Evolutionary conservation across 2,113 vertebrate genomes (phyloP).

Genomic region (Pachyramphus minor): DNA sequence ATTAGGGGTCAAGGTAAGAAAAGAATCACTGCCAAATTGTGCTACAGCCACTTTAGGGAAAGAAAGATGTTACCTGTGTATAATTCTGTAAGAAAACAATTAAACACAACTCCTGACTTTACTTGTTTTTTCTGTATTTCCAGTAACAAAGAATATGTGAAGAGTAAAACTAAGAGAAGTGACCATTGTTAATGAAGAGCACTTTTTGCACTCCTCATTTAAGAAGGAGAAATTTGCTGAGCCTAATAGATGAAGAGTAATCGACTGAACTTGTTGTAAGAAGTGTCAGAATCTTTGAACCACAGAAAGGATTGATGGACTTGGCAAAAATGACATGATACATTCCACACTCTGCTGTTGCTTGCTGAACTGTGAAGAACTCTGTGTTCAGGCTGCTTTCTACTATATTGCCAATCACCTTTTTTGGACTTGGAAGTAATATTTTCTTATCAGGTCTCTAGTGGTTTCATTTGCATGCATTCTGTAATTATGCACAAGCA

Average conservation of each 20-base stretch:
- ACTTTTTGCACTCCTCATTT: slow-evolving; percentile 31
- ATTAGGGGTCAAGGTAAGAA: neutral
- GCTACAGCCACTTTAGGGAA: neutral
- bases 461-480: slow-evolving; percentile 69
- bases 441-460: slow-evolving; percentile 58
- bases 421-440: slow-evolving; percentile 61
- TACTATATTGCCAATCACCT: slow-evolving; percentile 53
- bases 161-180: neutral
- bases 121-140: slow-evolving; percentile 1
- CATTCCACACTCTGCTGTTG: slow-evolving; percentile 44
- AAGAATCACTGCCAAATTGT: neutral
- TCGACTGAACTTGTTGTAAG: neutral
- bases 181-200: neutral
- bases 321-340: slow-evolving; percentile 24
- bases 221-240: neutral
- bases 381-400: slow-evolving; percentile 61
- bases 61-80: neutral
- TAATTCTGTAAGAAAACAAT: neutral
- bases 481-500: slow-evolving; percentile 58
- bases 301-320: neutral
- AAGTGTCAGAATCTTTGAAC: neutral
- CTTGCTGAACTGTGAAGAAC: slow-evolving; percentile 71
- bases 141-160: slow-evolving; percentile 58
- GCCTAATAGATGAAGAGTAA: neutral
- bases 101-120: neutral